Percentiles rank a stretch among this genome's conserved stretches.
Conservation (phyloP, 2,113 vertebrate species). For the Tympanuchus pallidicinctus region DNA sequence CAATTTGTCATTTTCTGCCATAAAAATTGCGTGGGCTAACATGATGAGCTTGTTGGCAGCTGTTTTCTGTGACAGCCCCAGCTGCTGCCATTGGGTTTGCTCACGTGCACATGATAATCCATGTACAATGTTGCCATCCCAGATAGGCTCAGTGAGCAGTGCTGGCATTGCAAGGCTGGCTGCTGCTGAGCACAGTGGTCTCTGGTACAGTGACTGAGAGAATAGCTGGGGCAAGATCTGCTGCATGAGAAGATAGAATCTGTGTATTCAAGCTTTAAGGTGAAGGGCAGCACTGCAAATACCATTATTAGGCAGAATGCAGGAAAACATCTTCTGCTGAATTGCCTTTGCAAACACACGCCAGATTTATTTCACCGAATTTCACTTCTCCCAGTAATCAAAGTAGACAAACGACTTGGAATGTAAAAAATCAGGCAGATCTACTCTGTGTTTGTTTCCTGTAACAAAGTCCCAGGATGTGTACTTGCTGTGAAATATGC, state of each 20-base stretch:
- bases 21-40: neutral
- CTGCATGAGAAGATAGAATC: neutral
- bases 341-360: neutral
- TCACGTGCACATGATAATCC: neutral
- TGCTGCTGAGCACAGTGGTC: neutral
- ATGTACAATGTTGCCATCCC: neutral
- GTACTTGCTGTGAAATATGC: neutral
- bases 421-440: slow-evolving; percentile 52
- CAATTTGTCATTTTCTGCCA: neutral
- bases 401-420: slow-evolving; percentile 40
- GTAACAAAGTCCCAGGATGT: neutral
- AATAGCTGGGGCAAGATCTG: neutral
- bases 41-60: neutral
- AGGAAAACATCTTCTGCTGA: slow-evolving; percentile 24
- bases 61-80: neutral
- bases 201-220: neutral
- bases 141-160: neutral
- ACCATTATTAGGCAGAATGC: neutral
- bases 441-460: neutral
- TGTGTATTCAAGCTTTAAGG: neutral
- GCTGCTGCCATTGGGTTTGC: neutral
- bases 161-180: neutral
- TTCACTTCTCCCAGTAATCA: slow-evolving; percentile 32
- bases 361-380: slow-evolving; percentile 32
- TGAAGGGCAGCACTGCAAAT: neutral